Evolutionary conservation across 2,113 vertebrate species (phyloP), one percentile per base, ranked within the genome.

Genomic region (Microcebus lehilahytsara): DNA sequence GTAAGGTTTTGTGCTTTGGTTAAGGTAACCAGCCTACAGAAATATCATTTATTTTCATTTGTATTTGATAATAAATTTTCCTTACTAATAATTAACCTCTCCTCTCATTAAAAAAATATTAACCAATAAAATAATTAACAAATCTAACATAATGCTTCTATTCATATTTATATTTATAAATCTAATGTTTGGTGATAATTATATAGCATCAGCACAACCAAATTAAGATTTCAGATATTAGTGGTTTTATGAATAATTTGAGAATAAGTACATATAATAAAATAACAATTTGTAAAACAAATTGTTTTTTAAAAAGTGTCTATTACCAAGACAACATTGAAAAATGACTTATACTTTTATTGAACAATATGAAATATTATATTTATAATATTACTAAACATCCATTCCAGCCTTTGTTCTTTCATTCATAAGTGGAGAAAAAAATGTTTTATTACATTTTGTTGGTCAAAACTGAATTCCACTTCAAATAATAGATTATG

Each of bases 31-130:
- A 86, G 25, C 2, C 16, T 83, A 49, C 56, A 27, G n/a, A 78
- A 95, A 83, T 92, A 93, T 79, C 42, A 89, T 75, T 93, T 87
- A 89, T 92, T 96, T 93, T 93, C 17, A 85, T 62, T 81, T 92
- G 12, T 83, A 30, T 89, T 91, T 95, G n/a, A 81, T 88, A 78
- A 58, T 95, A 85, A 30, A 85, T 37, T 93, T 96, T 92, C 3
- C 40, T 91, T 96, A 66, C 9, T 89, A 22, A 95, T 69, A 34
- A 9, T 60, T 9, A 23, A 27, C 1, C n/a, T 40, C 8, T 95
- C 40, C n/a, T 40, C 10, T 95, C 40, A 72, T 85, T 86, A 83
- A 96, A 95, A 27, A 93, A 51, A 85, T 80, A 72, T 23, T 74
- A 96, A 67, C 19, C 20, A 77, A 72, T 49, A 93, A 46, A 78